Evolutionary conservation across 1,140 invertebrate species (phyloP), one percentile per base, ranked within the genome.

Genomic region (Orussus abietinus): DNA sequence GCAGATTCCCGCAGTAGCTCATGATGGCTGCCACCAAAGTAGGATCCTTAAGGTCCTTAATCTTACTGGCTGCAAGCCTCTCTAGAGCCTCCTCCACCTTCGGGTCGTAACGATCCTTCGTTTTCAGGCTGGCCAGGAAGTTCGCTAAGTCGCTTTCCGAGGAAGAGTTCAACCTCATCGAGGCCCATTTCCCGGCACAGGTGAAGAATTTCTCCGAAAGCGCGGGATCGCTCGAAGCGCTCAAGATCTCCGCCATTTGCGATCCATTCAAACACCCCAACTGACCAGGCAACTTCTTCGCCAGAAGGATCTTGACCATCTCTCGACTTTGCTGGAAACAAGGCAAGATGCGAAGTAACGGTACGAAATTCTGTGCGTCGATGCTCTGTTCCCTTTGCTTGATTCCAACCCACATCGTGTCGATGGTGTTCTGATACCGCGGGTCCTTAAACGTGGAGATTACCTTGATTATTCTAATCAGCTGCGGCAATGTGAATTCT

Each of bases 361-460:
- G 47, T 3, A 77, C 59, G 35, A 86, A 69, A 63, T 82, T 81
- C 7, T 64, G 57, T 42, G 73, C 72, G 58, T 77, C 68, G 11
- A 87, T 81, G 10, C 82, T 74, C 12, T 71, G 56, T 42, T 81
- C 74, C 42, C 72, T 75, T 5, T 76, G 75, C 20, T 76, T 64
- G 37, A 88, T 76, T 18, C 82, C 83, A 47, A 79, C 63, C 85
- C 85, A 88, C n/a, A 86, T 53, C 55, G 79, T 78, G 45, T 87
- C 82, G 33, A 83, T 69, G 9, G 67, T 64, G 19, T 76, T 66
- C 33, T 58, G 55, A 62, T 75, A 78, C 35, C 72, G 72, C 3
- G 61, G 21, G 49, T 75, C 62, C 38, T 57, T 57, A 41, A 64
- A 76, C 45, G 39, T 47, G 36, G 33, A 55, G 21, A 60, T 51